Percentiles rank a stretch among this genome's conserved stretches.
These are phyloP conservation scores for Anabas testudineus DNA, from an alignment of 2,797 vertebrate genomes.

Conservation along the genomic window DNA sequence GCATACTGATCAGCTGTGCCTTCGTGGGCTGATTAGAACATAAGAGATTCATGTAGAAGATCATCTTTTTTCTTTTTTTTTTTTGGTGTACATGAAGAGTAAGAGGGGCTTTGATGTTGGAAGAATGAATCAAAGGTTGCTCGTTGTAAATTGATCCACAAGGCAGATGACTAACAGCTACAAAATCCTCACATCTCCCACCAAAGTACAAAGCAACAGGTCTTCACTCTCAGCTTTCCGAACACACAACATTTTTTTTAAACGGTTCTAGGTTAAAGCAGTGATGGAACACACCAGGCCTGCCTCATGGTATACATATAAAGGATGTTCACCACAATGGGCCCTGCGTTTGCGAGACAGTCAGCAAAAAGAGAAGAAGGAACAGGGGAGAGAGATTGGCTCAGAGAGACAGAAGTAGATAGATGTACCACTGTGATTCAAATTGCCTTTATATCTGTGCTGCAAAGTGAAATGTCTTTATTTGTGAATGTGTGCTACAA, in stretches of 20 bases:
- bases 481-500: slow-evolving; percentile 10
- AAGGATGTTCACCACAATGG: slow-evolving; percentile 81
- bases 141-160: slow-evolving; percentile 51
- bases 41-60: slow-evolving; percentile 52
- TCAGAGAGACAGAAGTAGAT: slow-evolving; percentile 69
- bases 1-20: slow-evolving; percentile 75
- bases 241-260: slow-evolving; percentile 62
- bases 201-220: slow-evolving; percentile 43
- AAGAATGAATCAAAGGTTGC: slow-evolving; percentile 55
- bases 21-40: slow-evolving; percentile 68
- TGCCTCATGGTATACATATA: slow-evolving; percentile 79
- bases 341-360: slow-evolving; percentile 78
- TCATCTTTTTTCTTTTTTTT: slow-evolving; percentile 27
- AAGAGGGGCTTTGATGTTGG: slow-evolving; percentile 61
- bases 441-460: slow-evolving; percentile 78
- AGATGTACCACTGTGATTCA: slow-evolving; percentile 77
- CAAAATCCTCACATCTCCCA: slow-evolving; percentile 21
- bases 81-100: slow-evolving; percentile 27
- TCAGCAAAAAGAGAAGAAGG: slow-evolving; percentile 73
- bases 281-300: slow-evolving; percentile 72
- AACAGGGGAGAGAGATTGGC: slow-evolving; percentile 65
- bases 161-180: slow-evolving; percentile 41
- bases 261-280: slow-evolving; percentile 63
- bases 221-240: slow-evolving; percentile 35
- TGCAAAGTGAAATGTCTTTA: slow-evolving; percentile 30